Percentiles rank a stretch among this genome's conserved stretches.
Conservation (phyloP, 2,888 invertebrate species). For the Cheilosia vulpina region DNA sequence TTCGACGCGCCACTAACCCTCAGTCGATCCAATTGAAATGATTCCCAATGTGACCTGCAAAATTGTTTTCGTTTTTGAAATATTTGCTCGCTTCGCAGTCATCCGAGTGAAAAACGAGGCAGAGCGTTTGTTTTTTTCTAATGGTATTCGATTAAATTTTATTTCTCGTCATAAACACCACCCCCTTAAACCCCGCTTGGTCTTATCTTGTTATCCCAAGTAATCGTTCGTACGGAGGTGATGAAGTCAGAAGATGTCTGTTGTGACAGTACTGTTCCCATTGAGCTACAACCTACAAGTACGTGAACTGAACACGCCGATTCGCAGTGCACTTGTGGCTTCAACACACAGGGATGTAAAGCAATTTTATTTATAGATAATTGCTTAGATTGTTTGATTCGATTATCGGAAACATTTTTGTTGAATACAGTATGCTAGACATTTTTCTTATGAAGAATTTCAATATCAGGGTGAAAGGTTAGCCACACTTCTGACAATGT, state of each 20-base stretch:
- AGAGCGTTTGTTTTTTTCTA: slow-evolving; percentile 1
- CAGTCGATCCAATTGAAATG: slow-evolving; percentile 19
- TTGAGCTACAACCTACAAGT: not conserved
- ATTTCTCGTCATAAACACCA: slow-evolving; percentile 22
- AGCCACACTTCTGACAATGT: too few species aligned
- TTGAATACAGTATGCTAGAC: too few species aligned
- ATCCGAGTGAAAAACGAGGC: not conserved
- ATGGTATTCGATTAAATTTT: slow-evolving; percentile 40
- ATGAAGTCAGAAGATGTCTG: slow-evolving; percentile 30
- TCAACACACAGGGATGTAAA: slow-evolving; percentile 6
- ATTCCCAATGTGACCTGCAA: slow-evolving; percentile 16
- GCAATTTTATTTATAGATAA: slow-evolving; percentile 32
- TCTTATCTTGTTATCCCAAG: slow-evolving; percentile 27
- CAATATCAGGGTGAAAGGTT: too few species aligned
- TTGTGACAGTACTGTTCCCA: not conserved
- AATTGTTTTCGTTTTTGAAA: slow-evolving; percentile 31
- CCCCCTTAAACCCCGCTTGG: not conserved
- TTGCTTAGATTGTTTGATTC: slow-evolving; percentile 25
- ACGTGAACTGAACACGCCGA: not conserved
- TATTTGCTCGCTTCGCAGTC: not conserved
- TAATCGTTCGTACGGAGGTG: slow-evolving; percentile 13
- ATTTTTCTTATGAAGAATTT: too few species aligned
- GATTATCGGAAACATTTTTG: slow-evolving; percentile 28
- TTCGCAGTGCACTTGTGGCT: not conserved
- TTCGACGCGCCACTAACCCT: slow-evolving; percentile 15